phyloP scores from a whole-genome alignment of 2,113 vertebrate genomes.

The Bambusicola thoracicus region DNA sequence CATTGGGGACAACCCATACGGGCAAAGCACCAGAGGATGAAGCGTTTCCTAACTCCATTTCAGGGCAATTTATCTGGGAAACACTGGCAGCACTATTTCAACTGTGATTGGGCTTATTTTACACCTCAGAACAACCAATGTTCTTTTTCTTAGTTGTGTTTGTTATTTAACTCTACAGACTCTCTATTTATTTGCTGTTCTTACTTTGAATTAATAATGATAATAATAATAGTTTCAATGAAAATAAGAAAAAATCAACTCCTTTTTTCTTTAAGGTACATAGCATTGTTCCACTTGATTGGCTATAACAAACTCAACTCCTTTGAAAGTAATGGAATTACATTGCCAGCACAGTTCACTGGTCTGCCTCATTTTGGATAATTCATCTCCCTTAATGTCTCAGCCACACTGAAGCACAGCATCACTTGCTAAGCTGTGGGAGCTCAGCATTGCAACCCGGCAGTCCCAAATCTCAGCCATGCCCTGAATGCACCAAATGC shows the following conservation, averaged over 20 bases:
- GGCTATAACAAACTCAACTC: conserved; percentile 57
- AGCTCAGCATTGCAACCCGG: neutral
- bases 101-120: neutral
- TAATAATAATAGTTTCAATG: neutral
- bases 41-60: neutral
- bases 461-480: neutral
- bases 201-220: neutral
- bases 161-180: neutral
- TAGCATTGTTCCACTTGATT: conserved; percentile 53
- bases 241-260: neutral
- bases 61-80: neutral
- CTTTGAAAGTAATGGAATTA: conserved; percentile 74
- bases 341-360: conserved; percentile 67
- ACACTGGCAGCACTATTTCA: neutral
- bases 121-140: neutral
- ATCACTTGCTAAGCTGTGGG: neutral
- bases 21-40: conserved; percentile 8
- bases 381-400: conserved; percentile 65
- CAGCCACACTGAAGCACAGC: neutral
- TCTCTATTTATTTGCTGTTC: neutral
- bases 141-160: neutral
- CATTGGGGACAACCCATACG: neutral
- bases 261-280: conserved; percentile 33
- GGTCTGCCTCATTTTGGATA: conserved; percentile 65
- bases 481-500: neutral